Conservation (phyloP, 2,797 vertebrate genomes). For the Galaxias olidus region DNA sequence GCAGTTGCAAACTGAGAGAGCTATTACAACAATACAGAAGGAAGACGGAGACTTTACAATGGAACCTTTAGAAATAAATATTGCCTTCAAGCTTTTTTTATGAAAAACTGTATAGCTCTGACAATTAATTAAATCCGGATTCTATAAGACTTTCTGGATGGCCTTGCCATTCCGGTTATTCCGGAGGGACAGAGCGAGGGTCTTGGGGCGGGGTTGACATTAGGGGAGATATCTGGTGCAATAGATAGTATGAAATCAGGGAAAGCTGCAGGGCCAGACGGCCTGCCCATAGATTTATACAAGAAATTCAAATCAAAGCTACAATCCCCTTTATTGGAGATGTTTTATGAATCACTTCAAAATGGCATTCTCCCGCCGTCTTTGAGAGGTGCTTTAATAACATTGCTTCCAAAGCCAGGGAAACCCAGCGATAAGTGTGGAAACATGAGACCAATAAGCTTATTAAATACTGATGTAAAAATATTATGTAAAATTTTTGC, state of each 20-base stretch:
- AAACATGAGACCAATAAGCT: no score
- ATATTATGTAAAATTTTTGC: conserved; percentile 17
- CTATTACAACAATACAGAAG: background rate
- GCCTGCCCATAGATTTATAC: background rate
- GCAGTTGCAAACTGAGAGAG: background rate
- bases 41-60: background rate
- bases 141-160: no score
- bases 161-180: background rate
- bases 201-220: background rate
- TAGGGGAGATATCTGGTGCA: background rate
- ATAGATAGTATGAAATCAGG: conserved; percentile 1
- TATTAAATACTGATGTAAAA: no score
- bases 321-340: background rate
- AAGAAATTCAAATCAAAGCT: background rate
- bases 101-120: background rate
- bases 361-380: background rate
- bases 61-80: background rate
- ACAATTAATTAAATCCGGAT: background rate
- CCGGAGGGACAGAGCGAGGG: background rate
- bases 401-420: no score
- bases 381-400: background rate
- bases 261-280: background rate
- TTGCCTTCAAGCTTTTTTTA: background rate
- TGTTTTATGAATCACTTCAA: background rate
- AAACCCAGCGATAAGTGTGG: no score